Evolutionary conservation across 2,888 invertebrate species (phyloP).

Genomic region (Scaptomyza tumidula): DNA sequence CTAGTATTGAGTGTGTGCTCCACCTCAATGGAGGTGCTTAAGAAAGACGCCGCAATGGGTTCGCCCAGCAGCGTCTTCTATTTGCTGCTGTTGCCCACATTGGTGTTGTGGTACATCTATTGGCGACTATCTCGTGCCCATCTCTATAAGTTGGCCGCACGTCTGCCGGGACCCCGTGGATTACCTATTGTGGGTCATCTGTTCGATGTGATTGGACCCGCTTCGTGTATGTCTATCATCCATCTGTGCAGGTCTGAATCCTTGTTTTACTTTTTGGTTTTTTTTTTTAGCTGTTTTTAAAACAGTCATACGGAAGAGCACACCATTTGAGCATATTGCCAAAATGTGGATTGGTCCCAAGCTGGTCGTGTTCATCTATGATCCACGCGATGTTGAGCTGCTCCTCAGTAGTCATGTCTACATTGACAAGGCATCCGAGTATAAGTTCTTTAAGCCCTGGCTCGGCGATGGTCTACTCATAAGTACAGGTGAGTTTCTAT

Average conservation of each 20-base stretch:
- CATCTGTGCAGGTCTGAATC: background rate
- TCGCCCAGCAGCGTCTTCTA: conserved; percentile 89
- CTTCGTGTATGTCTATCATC: conserved; percentile 86
- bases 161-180: conserved; percentile 90
- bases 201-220: conserved; percentile 89
- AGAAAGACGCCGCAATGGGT: conserved; percentile 81
- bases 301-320: conserved; percentile 85
- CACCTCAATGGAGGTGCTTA: conserved; percentile 79
- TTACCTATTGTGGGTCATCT: conserved; percentile 91
- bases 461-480: conserved; percentile 92
- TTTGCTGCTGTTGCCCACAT: conserved; percentile 89
- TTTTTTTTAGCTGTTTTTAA: conserved; percentile 88
- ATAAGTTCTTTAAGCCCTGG: conserved; percentile 93
- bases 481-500: conserved; percentile 87
- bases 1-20: conserved; percentile 28
- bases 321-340: conserved; percentile 86
- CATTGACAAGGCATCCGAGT: conserved; percentile 92
- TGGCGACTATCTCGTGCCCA: conserved; percentile 91
- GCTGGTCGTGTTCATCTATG: conserved; percentile 89
- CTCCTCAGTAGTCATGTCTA: conserved; percentile 92
- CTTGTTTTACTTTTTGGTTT: background rate
- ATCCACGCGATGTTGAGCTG: conserved; percentile 91
- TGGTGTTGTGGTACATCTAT: conserved; percentile 90
- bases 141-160: conserved; percentile 89
- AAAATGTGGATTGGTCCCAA: conserved; percentile 92